Conservation (phyloP, 1,140 invertebrate species). For the Camponotus pennsylvanicus region DNA sequence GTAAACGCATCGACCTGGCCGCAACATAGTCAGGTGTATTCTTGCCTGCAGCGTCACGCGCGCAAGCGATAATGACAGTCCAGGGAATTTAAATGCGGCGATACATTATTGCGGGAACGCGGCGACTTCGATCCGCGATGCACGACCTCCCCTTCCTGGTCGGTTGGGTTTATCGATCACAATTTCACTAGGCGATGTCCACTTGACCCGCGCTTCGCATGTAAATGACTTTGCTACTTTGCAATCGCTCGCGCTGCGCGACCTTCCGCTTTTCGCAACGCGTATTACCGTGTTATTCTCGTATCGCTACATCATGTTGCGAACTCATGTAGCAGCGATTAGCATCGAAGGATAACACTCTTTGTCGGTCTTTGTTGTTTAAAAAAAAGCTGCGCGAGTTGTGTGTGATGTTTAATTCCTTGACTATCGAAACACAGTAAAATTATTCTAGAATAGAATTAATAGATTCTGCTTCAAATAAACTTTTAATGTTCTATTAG, state of each 20-base stretch:
- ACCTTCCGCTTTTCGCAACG: constrained; percentile 16
- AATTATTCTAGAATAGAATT: neutral
- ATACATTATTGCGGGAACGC: constrained; percentile 25
- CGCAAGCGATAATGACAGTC: constrained; percentile 42
- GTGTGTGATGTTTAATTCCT: neutral
- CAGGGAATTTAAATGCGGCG: constrained; percentile 45
- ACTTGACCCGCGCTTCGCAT: constrained; percentile 42
- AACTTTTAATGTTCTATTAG: neutral
- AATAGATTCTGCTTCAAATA: neutral
- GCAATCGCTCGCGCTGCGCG: constrained; percentile 9
- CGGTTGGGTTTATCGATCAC: constrained; percentile 35
- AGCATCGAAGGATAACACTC: constrained; percentile 5
- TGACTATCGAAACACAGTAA: neutral
- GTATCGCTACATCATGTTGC: constrained; percentile 5
- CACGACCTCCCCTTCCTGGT: neutral
- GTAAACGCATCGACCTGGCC: constrained; percentile 48
- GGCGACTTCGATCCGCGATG: constrained; percentile 43
- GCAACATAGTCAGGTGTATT: constrained; percentile 17
- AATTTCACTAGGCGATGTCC: constrained; percentile 53
- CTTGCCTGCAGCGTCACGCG: neutral
- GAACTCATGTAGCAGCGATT: neutral
- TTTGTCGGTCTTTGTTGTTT: neutral
- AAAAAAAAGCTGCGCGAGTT: neutral
- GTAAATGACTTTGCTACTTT: constrained; percentile 57
- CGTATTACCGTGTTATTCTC: neutral